Percentiles rank a stretch among this genome's conserved stretches.
phyloP scores from a whole-genome alignment of 2,888 invertebrate species.

The Eledone cirrhosa region DNA sequence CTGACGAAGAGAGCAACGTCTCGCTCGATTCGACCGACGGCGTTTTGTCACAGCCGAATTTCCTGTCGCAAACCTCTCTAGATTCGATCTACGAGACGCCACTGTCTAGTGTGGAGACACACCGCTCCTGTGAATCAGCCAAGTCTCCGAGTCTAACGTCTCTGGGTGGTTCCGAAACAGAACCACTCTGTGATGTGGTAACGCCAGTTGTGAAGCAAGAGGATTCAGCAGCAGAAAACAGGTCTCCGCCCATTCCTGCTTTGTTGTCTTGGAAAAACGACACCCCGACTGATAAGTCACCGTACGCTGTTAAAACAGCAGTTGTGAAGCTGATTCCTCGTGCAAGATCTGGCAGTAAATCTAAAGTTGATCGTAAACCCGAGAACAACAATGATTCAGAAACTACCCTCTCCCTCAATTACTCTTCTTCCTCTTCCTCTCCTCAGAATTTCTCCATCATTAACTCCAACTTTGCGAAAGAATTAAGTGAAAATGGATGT shows the following conservation, averaged over 20 bases:
- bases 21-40: conserved; percentile 1
- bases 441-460: background rate
- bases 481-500: too few relatives aligned
- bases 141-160: conserved; percentile 27
- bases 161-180: conserved; percentile 29
- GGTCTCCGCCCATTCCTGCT: background rate
- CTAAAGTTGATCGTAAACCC: background rate
- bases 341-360: conserved; percentile 33
- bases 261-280: background rate
- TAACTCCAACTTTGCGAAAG: too few relatives aligned
- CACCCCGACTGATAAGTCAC: background rate
- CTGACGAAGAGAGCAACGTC: background rate
- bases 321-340: conserved; percentile 43
- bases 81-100: conserved; percentile 39
- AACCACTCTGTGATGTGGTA: background rate
- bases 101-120: conserved; percentile 39
- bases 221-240: background rate
- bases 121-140: conserved; percentile 22
- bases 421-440: conserved; percentile 15
- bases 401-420: background rate
- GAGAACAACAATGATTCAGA: conserved; percentile 35
- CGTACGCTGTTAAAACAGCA: conserved; percentile 38
- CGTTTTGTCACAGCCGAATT: background rate
- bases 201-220: background rate
- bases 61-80: conserved; percentile 29